A percentile compares a stretch with the other conserved stretches of the same genome.
These are phyloP conservation scores for Eutrigla gurnardus DNA, from an alignment of 2,797 vertebrate species.

Conservation along the genomic window DNA sequence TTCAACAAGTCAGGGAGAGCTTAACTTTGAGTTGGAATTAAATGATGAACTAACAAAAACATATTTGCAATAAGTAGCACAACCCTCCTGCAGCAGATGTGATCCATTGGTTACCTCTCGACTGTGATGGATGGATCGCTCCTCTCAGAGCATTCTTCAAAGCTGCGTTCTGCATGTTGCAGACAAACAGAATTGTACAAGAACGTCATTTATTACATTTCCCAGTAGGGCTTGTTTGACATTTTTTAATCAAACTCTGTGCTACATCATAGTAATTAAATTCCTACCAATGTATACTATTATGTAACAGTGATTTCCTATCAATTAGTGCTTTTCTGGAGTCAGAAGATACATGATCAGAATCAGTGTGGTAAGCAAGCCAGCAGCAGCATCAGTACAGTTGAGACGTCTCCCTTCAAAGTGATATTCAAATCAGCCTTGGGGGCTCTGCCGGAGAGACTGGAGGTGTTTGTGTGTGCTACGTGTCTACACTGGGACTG, in stretches of 20 bases:
- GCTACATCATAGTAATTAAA: slow-evolving; percentile 28
- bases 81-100: slow-evolving; percentile 3
- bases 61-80: not conserved
- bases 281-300: slow-evolving; percentile 14
- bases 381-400: not conserved
- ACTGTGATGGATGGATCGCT: slow-evolving; percentile 18
- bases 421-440: slow-evolving; percentile 19
- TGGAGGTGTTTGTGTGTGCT: slow-evolving; percentile 14
- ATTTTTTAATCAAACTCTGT: slow-evolving; percentile 30
- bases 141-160: slow-evolving; percentile 35
- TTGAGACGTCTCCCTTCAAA: slow-evolving; percentile 2
- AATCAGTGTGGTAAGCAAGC: slow-evolving; percentile 23
- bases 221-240: slow-evolving; percentile 35
- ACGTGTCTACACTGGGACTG: not conserved
- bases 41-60: too few species aligned
- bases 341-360: slow-evolving; percentile 3
- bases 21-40: slow-evolving; percentile 11
- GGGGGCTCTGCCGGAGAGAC: not conserved
- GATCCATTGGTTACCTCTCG: slow-evolving; percentile 25
- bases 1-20: not conserved
- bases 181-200: slow-evolving; percentile 50
- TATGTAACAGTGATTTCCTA: slow-evolving; percentile 22
- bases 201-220: slow-evolving; percentile 52
- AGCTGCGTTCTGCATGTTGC: slow-evolving; percentile 26
- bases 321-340: slow-evolving; percentile 14